Evolutionary conservation across 2,113 vertebrate species (phyloP).

Genomic region (Connochaetes taurinus): DNA sequence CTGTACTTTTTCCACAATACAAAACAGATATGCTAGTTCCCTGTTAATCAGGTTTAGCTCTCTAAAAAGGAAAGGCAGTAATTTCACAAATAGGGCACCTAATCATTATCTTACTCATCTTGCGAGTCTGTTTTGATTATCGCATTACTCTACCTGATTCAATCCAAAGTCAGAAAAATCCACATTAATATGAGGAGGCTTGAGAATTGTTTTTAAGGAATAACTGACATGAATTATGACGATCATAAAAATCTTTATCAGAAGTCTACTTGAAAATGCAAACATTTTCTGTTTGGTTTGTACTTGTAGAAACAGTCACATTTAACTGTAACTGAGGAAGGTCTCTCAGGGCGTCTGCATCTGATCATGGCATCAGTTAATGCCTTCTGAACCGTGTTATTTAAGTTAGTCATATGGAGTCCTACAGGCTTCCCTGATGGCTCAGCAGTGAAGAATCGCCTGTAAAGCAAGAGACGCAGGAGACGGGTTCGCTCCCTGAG

Average conservation of each 20-base stretch:
- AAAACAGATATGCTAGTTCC: not conserved
- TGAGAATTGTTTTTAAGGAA: not conserved
- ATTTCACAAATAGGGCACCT: not conserved
- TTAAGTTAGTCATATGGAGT: not conserved
- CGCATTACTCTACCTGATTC: not conserved
- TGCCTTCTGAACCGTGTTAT: not conserved
- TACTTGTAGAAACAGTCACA: not conserved
- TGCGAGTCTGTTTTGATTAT: not conserved
- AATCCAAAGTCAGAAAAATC: not conserved
- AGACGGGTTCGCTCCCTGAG: not conserved
- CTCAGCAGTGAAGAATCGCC: not conserved
- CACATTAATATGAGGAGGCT: not conserved
- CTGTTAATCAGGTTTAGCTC: not conserved
- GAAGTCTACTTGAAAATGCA: not conserved
- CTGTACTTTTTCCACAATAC: not conserved
- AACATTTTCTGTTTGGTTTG: not conserved
- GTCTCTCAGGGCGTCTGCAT: not conserved
- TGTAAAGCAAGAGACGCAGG: not conserved
- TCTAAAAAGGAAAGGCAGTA: not conserved
- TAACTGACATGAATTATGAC: not conserved
- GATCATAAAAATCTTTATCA: not conserved
- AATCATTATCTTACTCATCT: not conserved
- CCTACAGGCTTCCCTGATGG: not conserved
- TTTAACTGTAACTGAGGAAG: not conserved
- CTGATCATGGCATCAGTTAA: not conserved